Evolutionary conservation across 2,888 invertebrate genomes (phyloP), one percentile per base, ranked within the genome.

Genomic region (Zeuzera pyrina): DNA sequence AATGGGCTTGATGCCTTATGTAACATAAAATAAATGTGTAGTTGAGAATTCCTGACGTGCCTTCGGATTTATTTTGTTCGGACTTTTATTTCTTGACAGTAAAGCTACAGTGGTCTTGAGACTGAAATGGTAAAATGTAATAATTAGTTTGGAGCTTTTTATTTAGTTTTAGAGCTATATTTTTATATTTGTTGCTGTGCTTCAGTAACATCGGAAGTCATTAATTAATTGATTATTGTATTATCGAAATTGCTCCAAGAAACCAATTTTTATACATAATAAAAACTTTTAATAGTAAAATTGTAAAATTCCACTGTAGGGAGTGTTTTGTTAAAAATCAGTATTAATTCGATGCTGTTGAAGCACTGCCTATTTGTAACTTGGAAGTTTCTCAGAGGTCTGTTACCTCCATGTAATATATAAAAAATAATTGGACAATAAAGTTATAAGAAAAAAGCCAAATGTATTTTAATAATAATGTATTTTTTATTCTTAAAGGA

Each of bases 391-490:
- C 55, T 57, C 47, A 40, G 56, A 49, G 58, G 60, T 56, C 36
- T 53, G 52, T 58, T 58, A 49, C 62, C 58, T 61, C n/a, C 64
- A 43, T 57, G 55, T 69, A 66, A 58, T 54, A 52, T 24, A 31
- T 59, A 65, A 61, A 55, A 47, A 55, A 52, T n/a, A n/a, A 57
- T 66, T 72, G 71, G 73, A 71, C 71, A 77, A 72, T 78, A 77
- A 76, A 78, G 59, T 65, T 56, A 57, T 57, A 60, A 57, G 51
- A 56, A 61, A 70, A 57, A 52, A n/a, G n/a, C n/a, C n/a, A n/a
- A n/a, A n/a, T n/a, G n/a, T n/a, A n/a, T n/a, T n/a, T n/a, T n/a
- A n/a, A n/a, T n/a, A n/a, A n/a, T n/a, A n/a, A n/a, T n/a, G n/a
- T n/a, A n/a, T n/a, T n/a, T n/a, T n/a, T n/a, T n/a, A n/a, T n/a